Evolutionary conservation across 2,113 vertebrate genomes (phyloP).

Genomic region (Ia io): DNA sequence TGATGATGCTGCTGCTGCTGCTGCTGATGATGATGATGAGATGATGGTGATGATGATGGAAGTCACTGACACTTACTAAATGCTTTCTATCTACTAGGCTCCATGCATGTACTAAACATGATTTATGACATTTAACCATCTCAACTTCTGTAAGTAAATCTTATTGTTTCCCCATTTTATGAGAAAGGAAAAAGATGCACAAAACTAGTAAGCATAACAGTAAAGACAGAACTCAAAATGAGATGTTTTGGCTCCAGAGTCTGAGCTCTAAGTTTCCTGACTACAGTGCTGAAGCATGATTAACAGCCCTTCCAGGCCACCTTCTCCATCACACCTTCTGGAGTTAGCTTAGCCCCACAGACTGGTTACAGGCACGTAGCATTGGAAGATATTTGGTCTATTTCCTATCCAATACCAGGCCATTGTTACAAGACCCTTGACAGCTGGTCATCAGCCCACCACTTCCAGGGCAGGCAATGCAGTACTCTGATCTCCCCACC

Average conservation of each 20-base stretch:
- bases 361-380: neutral
- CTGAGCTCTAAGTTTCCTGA: neutral
- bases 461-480: neutral
- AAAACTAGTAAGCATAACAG: neutral
- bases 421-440: neutral
- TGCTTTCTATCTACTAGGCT: neutral
- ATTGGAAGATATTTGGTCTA: neutral
- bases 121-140: neutral
- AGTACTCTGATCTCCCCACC: neutral
- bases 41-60: neutral
- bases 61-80: neutral
- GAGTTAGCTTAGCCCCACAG: neutral
- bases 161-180: neutral
- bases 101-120: neutral
- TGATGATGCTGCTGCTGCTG: neutral
- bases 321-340: neutral
- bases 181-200: neutral
- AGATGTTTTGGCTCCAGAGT: neutral
- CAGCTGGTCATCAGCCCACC: neutral
- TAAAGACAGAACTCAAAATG: neutral
- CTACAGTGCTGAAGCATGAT: neutral
- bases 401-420: neutral
- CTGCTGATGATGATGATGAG: neutral
- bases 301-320: neutral
- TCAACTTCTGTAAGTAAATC: neutral